Base-by-base conservation (phyloP, 2,113 vertebrate species). In the Brachyhypopomus occidentalis region DNA sequence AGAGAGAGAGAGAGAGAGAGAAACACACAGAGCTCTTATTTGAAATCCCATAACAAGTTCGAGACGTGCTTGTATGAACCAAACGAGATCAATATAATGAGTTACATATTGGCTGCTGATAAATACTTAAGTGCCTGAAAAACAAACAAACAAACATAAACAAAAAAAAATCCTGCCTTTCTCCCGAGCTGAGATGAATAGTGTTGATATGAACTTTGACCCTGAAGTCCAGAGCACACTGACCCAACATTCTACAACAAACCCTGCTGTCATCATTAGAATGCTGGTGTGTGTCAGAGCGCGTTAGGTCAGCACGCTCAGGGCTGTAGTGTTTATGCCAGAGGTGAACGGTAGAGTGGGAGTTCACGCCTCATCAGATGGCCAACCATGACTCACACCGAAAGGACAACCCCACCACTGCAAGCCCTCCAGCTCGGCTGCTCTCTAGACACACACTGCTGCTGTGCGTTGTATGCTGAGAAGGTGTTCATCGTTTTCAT, bases 331-430 rank as follows among this genome's bases (percentile, higher is more conserved):
- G 66, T 1, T 67, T 34, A 22, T 34, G 66, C 67, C 36, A 72
- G 62, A 72, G 34, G 77, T 79, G 67, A 71, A 22, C 22, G 30
- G 64, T 45, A 27, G 52, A 79, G n/a, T 36, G 38, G 60, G 17
- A 60, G 23, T 30, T 55, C 25, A 27, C 56, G 27, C 62, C 60
- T 66, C 70, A 25, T 80, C 59, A 74, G 27, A 17, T 19, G 55
- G 67, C 22, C 71, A 69, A 38, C 58, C 58, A 59, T 84, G 82
- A 84, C 62, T 84, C 77, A 84, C 60, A 16, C 14, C 52, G 23
- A 75, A 25, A 70, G 66, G 27, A 70, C 34, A 41, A 67, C 38
- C 38, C 23, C 77, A 69, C 76, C 67, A 70, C 82, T 69, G 70
- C 72, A 63, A 70, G 45, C 64, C 74, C 79, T 84, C 72, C 81